phyloP scores from a whole-genome alignment of 2,113 vertebrate genomes.

The Ceyx margarethae region DNA sequence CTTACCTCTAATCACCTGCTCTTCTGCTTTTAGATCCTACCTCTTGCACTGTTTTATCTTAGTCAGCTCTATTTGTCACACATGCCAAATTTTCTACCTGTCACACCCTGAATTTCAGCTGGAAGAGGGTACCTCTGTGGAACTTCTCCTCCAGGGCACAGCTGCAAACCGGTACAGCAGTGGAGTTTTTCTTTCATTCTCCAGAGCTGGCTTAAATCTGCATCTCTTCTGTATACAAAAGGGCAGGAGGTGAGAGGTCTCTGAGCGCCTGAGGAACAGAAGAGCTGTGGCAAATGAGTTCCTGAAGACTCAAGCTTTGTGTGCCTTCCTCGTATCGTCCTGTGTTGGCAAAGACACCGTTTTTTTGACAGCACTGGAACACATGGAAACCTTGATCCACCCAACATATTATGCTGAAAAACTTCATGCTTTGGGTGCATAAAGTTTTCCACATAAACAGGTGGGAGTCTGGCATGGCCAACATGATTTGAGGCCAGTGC shows the following conservation, averaged over 20 bases:
- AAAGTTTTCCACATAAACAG: slow-evolving; percentile 69
- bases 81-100: neutral
- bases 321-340: neutral
- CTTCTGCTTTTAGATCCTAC: neutral
- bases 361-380: slow-evolving; percentile 8
- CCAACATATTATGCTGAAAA: slow-evolving; percentile 42
- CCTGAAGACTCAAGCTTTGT: slow-evolving; percentile 27
- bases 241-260: neutral
- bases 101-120: neutral
- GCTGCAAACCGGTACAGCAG: neutral
- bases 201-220: neutral
- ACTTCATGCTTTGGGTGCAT: slow-evolving; percentile 46
- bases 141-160: neutral
- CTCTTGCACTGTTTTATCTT: neutral
- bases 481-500: neutral
- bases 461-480: slow-evolving; percentile 43
- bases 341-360: neutral
- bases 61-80: rapidly evolving
- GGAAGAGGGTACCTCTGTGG: neutral
- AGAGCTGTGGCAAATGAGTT: neutral
- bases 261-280: neutral
- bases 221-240: neutral
- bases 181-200: neutral
- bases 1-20: neutral
- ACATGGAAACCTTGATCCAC: slow-evolving; percentile 63